A percentile compares a stretch with the other conserved stretches of the same genome.
Conservation (phyloP, 2,113 vertebrate species). For the Lutjanus erythropterus region DNA sequence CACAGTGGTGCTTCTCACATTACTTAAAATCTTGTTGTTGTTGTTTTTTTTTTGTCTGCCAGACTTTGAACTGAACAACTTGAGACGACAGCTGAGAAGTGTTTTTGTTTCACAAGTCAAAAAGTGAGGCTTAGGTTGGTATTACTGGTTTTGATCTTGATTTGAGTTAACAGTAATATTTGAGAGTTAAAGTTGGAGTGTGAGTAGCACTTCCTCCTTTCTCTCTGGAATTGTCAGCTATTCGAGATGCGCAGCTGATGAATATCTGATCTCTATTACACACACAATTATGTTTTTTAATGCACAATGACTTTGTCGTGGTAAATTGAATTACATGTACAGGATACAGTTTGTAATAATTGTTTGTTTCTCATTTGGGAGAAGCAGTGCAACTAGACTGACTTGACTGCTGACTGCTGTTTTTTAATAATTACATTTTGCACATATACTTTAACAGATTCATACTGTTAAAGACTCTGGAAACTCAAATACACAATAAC, state of each 20-base stretch:
- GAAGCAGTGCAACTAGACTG: not conserved
- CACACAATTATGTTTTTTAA: slow-evolving; percentile 11
- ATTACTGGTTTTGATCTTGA: not conserved
- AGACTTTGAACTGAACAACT: not conserved
- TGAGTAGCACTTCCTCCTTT: not conserved
- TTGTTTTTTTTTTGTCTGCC: not conserved
- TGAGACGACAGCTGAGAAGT: not conserved
- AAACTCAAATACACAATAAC: too few relatives aligned
- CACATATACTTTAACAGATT: not conserved
- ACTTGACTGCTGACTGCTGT: not conserved
- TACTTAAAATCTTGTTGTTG: not conserved
- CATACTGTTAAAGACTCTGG: not conserved
- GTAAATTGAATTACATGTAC: not conserved
- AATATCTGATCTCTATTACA: slow-evolving; percentile 8
- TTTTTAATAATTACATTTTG: slow-evolving; percentile 10
- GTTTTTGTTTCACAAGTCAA: not conserved
- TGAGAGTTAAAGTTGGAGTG: not conserved
- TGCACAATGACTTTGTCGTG: slow-evolving; percentile 5
- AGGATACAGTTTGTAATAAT: not conserved
- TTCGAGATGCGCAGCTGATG: not conserved
- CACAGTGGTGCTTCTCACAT: not conserved
- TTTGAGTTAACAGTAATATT: not conserved
- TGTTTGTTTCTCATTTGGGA: slow-evolving; percentile 4
- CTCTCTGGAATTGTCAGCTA: not conserved
- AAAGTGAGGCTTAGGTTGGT: not conserved